These are phyloP conservation scores for Meiosimyza decipiens DNA, from an alignment of 2,888 invertebrate genomes.

Conservation along the genomic window DNA sequence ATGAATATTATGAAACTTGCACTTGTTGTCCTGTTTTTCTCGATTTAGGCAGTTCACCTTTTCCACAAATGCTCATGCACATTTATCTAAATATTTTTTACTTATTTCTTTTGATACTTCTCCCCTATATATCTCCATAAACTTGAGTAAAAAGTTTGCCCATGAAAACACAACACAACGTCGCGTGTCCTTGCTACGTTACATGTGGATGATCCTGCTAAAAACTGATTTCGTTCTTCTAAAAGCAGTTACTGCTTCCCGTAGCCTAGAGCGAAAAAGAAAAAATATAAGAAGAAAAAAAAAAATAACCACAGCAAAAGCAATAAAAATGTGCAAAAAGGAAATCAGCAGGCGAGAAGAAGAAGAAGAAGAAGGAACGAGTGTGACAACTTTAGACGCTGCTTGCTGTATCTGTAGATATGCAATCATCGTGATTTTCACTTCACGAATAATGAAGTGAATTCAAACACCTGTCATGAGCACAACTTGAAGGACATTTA, in stretches of 20 bases:
- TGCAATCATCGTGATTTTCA: slow-evolving; percentile 31
- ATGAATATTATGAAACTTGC: no score
- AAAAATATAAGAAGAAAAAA: not conserved
- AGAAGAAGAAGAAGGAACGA: not conserved
- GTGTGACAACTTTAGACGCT: not conserved
- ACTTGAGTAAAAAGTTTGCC: no score
- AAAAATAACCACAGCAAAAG: not conserved
- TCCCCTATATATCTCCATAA: no score
- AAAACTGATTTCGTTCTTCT: not conserved
- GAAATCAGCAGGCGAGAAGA: not conserved
- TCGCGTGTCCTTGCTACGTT: slow-evolving; percentile 17
- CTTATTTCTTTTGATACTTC: no score
- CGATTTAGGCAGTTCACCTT: no score
- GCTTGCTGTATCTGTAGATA: slow-evolving; percentile 13
- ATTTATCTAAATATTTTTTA: no score
- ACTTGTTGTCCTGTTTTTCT: no score
- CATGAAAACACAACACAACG: no score
- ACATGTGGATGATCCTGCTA: slow-evolving; percentile 9
- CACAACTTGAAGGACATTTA: not conserved
- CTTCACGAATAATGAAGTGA: slow-evolving; percentile 30
- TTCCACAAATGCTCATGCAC: no score
- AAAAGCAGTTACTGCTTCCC: not conserved
- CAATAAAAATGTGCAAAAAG: no score
- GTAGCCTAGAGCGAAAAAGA: not conserved
- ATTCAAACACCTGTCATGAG: slow-evolving; percentile 30